Evolutionary conservation across 2,113 vertebrate species (phyloP), one percentile per base, ranked within the genome.

Genomic region (Oostethus manadensis): DNA sequence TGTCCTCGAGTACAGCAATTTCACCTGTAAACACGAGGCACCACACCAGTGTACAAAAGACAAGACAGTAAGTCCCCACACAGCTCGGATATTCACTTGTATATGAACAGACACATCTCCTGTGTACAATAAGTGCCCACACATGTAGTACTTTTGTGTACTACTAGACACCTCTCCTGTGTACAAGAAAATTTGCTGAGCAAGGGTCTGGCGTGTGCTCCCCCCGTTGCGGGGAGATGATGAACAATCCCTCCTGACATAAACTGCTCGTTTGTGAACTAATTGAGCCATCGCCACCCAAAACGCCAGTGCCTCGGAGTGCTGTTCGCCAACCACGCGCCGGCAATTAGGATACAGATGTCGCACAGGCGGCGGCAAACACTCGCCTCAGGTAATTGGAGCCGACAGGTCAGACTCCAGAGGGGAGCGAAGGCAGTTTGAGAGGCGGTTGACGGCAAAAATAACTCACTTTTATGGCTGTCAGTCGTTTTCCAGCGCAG

Each of bases 381-480:
- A 40, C 18, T 40, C 11, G 53, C 35, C 35, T 40, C 53, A 35
- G 53, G 53, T 55, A 55, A 55, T 55, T 55, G 53, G 53, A 40
- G 53, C 35, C 53, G 53, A 55, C 53, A 55, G 35, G 53, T 55
- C 21, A 35, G 53, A 55, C 35, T 55, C 53, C 0, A 18, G 15
- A 18, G 53, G 35, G 20, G 53, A 20, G 35, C 18, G 53, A 5
- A 3, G 35, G 53, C 35, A 33, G 33, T 55, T n/a, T 18, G 53
- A 55, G 53, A 55, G n/a, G 51, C 10, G 29, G n/a, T n/a, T 42
- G 17, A 14, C 33, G 53, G 33, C 18, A 20, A 40, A n/a, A 55
- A 55, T 55, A 55, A 55, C 35, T 55, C 53, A 55, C 53, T 40
- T 55, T 55, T 55, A 55, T 40, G 35, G 35, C 53, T 40, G 53